These are phyloP conservation scores for Brachionus paranguensis DNA, from an alignment of 1,140 invertebrate genomes.

Conservation along the genomic window DNA sequence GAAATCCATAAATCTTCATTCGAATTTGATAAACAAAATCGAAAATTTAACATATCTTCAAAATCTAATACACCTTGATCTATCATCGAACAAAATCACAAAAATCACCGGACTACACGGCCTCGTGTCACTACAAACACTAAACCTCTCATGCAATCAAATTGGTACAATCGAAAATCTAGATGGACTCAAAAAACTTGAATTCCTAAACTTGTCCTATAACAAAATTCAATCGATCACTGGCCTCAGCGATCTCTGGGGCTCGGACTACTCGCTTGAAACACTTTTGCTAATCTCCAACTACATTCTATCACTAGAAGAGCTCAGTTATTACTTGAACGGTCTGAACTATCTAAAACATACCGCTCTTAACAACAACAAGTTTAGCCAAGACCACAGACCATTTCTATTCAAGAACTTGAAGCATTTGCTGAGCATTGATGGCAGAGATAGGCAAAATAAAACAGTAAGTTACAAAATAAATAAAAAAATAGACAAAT, in stretches of 20 bases:
- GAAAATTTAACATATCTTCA: constrained; percentile 49
- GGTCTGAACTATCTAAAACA: constrained; percentile 1
- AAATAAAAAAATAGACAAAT: not conserved
- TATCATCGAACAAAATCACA: constrained; percentile 92
- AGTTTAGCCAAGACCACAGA: not conserved
- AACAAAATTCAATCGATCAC: constrained; percentile 67
- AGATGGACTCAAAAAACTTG: constrained; percentile 69
- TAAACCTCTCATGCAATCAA: constrained; percentile 88
- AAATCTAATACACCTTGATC: constrained; percentile 63
- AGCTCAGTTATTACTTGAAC: constrained; percentile 16
- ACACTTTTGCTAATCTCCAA: constrained; percentile 31
- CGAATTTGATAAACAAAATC: constrained; percentile 66
- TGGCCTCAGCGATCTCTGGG: constrained; percentile 33
- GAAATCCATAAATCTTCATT: constrained; percentile 78
- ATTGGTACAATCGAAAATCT: constrained; percentile 86
- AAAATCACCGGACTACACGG: constrained; percentile 78
- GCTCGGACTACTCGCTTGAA: constrained; percentile 12
- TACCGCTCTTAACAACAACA: not conserved
- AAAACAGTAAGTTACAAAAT: constrained; percentile 12
- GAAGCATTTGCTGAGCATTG: not conserved
- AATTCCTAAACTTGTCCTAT: constrained; percentile 84
- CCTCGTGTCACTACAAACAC: constrained; percentile 72
- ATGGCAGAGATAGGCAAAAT: not conserved
- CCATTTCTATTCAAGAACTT: constrained; percentile 24
- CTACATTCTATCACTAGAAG: constrained; percentile 2